Evolutionary conservation across 2,797 vertebrate genomes (phyloP), one percentile per base, ranked within the genome.

Genomic region (Gymnocypris eckloni): DNA sequence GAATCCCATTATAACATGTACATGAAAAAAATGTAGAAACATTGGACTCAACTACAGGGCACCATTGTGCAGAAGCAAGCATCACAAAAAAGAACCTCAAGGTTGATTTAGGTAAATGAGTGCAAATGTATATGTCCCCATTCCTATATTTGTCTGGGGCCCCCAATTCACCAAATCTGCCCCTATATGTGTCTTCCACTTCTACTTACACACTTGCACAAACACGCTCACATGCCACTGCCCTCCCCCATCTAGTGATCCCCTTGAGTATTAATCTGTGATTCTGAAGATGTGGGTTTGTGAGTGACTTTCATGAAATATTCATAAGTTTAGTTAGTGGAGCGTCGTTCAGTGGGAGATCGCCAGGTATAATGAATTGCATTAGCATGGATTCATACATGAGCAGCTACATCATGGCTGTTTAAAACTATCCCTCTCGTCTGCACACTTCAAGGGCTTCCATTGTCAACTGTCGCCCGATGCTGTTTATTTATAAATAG

Each of bases 331-430:
- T 22, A 28, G 48, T 25, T 43, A 4, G 25, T 18, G 25, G 75
- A 77, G 64, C 33, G 15, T 15, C 28, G 72, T 79, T 48, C 61
- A 56, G 45, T 52, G 39, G 50, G 61, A 81, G 76, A 79, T 64
- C 81, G 79, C 13, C 75, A 88, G 88, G 90, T 89, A 75, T 83
- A 79, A 84, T 91, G 91, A 94, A 93, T 92, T 86, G 79, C 89
- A 92, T 94, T 91, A 93, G 79, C 75, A 73, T 48, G 87, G 86
- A 90, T 92, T 91, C 90, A 90, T 90, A 86, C 90, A 91, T 89
- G 91, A 89, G 91, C 88, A 71, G 72, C 81, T 77, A 69, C 87
- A 90, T 90, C 90, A 87, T 69, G 84, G 87, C 82, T 88, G 86
- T 89, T 92, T 90, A 85, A 89, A 89, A 82, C 84, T 5, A 72